Evolutionary conservation across 2,113 vertebrate genomes (phyloP).

Genomic region (Anarhynchus alexandrinus): DNA sequence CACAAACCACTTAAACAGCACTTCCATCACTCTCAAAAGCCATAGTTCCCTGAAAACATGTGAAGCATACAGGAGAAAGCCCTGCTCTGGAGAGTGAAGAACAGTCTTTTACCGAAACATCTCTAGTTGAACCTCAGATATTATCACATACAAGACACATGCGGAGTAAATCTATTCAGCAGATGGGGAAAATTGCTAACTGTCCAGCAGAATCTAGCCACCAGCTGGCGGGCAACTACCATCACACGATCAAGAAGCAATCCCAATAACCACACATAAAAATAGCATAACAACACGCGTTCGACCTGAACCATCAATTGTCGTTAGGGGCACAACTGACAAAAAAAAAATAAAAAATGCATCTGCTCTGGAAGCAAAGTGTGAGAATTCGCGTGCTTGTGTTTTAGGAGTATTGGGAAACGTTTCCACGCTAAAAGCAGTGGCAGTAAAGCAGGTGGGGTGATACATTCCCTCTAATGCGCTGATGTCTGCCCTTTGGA

Average conservation of each 20-base stretch:
- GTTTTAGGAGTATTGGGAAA: background rate
- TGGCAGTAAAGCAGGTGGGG: constrained; percentile 13
- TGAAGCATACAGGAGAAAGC: background rate
- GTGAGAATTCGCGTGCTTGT: background rate
- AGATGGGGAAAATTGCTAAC: constrained; percentile 29
- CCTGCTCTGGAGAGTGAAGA: background rate
- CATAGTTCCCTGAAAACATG: background rate
- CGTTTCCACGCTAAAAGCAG: background rate
- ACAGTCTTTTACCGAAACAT: background rate
- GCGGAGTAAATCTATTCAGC: background rate
- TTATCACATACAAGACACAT: background rate
- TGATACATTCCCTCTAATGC: background rate
- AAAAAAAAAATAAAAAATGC: background rate
- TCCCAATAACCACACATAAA: background rate
- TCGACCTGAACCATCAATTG: background rate
- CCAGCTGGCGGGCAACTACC: constrained; percentile 26
- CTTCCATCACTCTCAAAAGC: background rate
- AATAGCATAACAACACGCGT: background rate
- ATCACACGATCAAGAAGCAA: background rate
- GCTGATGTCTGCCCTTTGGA: constrained; percentile 23
- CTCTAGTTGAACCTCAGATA: background rate
- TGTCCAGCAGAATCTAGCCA: constrained; percentile 40
- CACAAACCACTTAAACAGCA: background rate
- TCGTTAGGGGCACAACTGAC: background rate
- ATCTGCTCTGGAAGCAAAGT: background rate